Base-by-base conservation (phyloP, 2,797 vertebrate genomes). In the Lates japonicus region DNA sequence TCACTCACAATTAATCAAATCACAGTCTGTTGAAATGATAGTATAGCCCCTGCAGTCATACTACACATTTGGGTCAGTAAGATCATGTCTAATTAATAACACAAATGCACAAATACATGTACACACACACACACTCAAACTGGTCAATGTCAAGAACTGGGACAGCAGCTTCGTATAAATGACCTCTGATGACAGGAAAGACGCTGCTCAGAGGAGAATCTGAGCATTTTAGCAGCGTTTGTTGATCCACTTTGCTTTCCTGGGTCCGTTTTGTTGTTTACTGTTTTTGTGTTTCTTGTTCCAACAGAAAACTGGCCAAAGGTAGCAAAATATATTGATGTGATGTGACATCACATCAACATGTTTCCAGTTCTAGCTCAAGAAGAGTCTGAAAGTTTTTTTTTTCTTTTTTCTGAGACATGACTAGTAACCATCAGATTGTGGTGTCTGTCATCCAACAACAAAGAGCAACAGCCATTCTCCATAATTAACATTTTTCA, bases 1-100 rank as follows among this genome's bases (percentile, higher is more conserved):
- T 78, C 66, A 76, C 63, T 88, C 74, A 75, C 58, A 58, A 68
- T 41, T 13, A 72, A 83, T 83, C 71, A 88, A 52, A 74, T 76
- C 74, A 73, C 48, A 62, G 9, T 10, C 29, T 31, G 48, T 35
- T 68, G 19, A 67, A 78, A 37, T 29, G 17, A 76, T 69, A 22
- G 63, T 11, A 20, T 41, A 48, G 35, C 54, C 69, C 77, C 80
- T 57, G 46, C 75, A 81, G 68, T 62, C n/a, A 46, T 68, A 42
- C 29, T 22, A 37, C 70, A 64, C 63, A 64, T 52, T 35, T 33
- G 71, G 76, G 78, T 79, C 83, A 42, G 35, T 61, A 37, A 35
- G 65, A 71, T 62, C 14, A 54, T 49, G 49, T 79, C 72, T 78
- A 80, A 82, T 66, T 76, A 19, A 70, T 66, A 55, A 70, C 64